Conservation (phyloP, 2,113 vertebrate genomes). For the Dromaius novaehollandiae region DNA sequence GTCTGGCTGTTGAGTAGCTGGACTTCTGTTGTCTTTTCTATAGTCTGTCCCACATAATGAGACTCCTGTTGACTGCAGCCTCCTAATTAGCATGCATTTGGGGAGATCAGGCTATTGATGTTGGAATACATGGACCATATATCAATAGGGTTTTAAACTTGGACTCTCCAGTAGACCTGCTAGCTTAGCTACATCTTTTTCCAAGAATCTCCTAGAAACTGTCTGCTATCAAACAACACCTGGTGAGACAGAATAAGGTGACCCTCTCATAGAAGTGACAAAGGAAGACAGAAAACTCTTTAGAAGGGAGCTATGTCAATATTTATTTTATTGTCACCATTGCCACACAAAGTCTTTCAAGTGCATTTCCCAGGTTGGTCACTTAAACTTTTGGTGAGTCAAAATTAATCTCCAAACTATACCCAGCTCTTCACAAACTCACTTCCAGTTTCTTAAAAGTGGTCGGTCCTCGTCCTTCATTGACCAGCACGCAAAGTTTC, state of each 20-base stretch:
- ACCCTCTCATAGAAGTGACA: not conserved
- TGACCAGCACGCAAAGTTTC: not conserved
- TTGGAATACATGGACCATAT: too few relatives aligned
- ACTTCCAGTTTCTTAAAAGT: not conserved
- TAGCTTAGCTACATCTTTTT: too few relatives aligned
- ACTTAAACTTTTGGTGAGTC: not conserved
- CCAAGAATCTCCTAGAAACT: too few relatives aligned
- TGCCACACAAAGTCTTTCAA: not conserved
- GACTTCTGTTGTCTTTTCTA: too few relatives aligned
- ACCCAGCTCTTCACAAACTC: not conserved
- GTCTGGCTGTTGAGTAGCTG: too few relatives aligned
- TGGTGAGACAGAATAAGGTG: not conserved
- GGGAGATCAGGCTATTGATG: too few relatives aligned
- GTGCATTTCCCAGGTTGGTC: not conserved
- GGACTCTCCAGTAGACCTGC: too few relatives aligned
- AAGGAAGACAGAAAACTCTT: not conserved
- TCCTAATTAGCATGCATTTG: too few relatives aligned
- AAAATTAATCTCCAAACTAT: not conserved
- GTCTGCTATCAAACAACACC: too few relatives aligned
- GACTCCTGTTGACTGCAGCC: too few relatives aligned
- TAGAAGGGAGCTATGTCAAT: not conserved
- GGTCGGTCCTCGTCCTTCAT: not conserved
- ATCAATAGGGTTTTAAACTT: too few relatives aligned
- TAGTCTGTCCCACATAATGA: too few relatives aligned
- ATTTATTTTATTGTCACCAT: not conserved